These are phyloP conservation scores for Acinonyx jubatus DNA, from an alignment of 2,113 vertebrate species.

Conservation along the genomic window DNA sequence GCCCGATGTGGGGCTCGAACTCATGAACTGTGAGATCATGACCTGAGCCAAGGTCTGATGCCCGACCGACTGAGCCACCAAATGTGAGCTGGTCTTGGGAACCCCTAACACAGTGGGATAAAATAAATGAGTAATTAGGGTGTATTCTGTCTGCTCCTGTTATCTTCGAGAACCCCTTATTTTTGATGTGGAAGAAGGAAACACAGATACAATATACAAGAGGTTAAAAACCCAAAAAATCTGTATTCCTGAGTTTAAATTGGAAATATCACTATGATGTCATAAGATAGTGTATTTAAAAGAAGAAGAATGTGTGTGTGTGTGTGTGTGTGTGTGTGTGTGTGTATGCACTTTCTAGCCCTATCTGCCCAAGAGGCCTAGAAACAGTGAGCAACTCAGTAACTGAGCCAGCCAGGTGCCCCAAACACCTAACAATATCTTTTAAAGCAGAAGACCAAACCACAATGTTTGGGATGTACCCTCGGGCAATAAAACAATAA, in stretches of 20 bases:
- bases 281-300: not conserved
- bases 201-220: not conserved
- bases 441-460: not conserved
- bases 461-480: not conserved
- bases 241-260: slow-evolving; percentile 1
- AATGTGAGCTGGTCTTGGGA: not conserved
- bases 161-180: not conserved
- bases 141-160: not conserved
- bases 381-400: not conserved
- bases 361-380: not conserved
- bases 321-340: no score
- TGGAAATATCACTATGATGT: not conserved
- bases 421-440: not conserved
- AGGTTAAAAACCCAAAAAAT: not conserved
- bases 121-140: slow-evolving; percentile 29
- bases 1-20: no score
- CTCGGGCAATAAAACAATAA: not conserved
- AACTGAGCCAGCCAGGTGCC: not conserved
- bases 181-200: slow-evolving; percentile 35
- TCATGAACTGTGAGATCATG: no score
- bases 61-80: not conserved
- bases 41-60: no score
- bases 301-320: not conserved
- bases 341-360: not conserved
- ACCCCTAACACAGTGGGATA: not conserved